Evolutionary conservation across 2,797 vertebrate genomes (phyloP), one percentile per base, ranked within the genome.

Genomic region (Chelonia mydas): DNA sequence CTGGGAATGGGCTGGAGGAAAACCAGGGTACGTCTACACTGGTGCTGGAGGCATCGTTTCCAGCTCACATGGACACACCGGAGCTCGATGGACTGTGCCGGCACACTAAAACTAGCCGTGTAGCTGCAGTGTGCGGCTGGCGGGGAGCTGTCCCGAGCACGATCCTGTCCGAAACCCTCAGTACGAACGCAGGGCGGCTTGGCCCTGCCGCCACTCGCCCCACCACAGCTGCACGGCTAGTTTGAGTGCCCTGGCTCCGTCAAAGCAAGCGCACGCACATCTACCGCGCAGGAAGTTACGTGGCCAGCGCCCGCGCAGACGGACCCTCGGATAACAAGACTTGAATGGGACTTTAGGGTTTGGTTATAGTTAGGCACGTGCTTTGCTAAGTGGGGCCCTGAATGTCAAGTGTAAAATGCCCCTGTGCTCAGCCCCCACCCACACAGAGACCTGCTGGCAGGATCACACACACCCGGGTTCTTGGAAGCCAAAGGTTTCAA

Each of bases 1-100:
- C 27, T 59, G 47, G 72, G 37, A 13, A 17, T 0, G 7, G 2
- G 9, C 3, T 0, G 2, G 10, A 2, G 27, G 31, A 33, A 31
- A 33, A 61, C 13, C 37, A 59, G 23, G 53, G 55, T 16, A 10
- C 45, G 3, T 13, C 53, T 45, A 11, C 25, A 77, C 82, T 19
- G 31, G 15, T 16, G 33, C 61, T 37, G 61, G 61, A 33, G 61
- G 16, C 10, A 16, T 31, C 33, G n/a, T 13, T 59, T 28, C 27
- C 57, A 31, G 57, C 27, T 25, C 57, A 31, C 1, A 27, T 11
- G 27, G 57, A 13, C 5, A 31, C 27, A 13, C 23, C 57, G 11
- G 28, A 11, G 27, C 27, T 59, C 31, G 57, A 12, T 31, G 57
- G 27, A 12, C 28, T 28, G 10, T 3, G 17, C 53, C 7, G 53